These are phyloP conservation scores for Xerus rutilus DNA, from an alignment of 2,797 vertebrate genomes.

Conservation along the genomic window DNA sequence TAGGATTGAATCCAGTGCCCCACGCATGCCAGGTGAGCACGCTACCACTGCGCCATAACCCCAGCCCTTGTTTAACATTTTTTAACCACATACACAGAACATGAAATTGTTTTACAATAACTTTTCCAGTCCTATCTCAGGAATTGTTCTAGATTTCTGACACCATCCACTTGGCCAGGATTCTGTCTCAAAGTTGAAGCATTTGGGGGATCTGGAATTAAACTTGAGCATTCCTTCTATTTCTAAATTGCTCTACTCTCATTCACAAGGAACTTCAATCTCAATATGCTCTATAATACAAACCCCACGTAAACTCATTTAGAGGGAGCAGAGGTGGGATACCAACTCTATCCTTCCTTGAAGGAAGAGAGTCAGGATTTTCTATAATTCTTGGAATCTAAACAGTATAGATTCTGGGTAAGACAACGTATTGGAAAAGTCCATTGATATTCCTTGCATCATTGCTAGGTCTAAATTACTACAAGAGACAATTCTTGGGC, in stretches of 20 bases:
- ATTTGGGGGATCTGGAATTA: background rate
- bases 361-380: constrained; percentile 20
- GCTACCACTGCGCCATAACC: no score
- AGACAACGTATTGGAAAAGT: background rate
- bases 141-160: background rate
- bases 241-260: background rate
- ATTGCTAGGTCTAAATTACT: background rate
- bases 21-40: no score
- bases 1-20: no score
- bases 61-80: background rate
- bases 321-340: background rate
- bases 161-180: background rate
- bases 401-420: background rate
- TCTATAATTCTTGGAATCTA: constrained; percentile 36
- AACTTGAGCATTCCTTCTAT: background rate
- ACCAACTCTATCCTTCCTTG: background rate
- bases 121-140: no score
- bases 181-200: background rate
- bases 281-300: background rate
- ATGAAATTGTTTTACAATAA: no score
- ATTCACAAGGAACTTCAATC: background rate
- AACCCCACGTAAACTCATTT: background rate
- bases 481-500: background rate
- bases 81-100: background rate
- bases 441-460: background rate